Evolutionary conservation across 2,113 vertebrate genomes (phyloP).

Genomic region (Alethe castanea): DNA sequence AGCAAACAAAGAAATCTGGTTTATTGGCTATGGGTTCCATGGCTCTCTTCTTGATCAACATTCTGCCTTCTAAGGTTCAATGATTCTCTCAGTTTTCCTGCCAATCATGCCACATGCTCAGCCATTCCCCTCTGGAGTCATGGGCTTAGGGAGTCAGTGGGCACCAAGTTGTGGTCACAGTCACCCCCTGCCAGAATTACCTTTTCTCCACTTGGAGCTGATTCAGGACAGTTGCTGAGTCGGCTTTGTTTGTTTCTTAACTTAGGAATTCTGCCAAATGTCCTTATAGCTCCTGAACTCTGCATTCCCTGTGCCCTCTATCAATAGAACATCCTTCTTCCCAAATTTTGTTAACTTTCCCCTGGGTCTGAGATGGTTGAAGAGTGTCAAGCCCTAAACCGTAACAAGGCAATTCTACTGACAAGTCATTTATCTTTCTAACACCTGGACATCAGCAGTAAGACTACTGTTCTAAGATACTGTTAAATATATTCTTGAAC

Average conservation of each 20-base stretch:
- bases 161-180: rapidly evolving
- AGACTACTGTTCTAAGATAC: background rate
- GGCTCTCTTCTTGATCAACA: background rate
- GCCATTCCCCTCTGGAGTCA: background rate
- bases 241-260: background rate
- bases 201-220: background rate
- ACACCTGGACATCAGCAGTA: background rate
- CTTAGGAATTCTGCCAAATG: background rate
- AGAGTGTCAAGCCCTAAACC: background rate
- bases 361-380: background rate
- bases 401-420: background rate
- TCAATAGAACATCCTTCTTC: background rate
- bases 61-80: background rate
- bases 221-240: background rate
- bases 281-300: background rate
- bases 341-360: background rate
- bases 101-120: too few species aligned
- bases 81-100: background rate
- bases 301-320: background rate
- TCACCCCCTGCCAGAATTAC: background rate
- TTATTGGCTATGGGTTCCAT: background rate
- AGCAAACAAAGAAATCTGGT: background rate
- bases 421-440: background rate
- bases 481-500: background rate
- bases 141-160: rapidly evolving